Percentiles rank a stretch among this genome's conserved stretches.
phyloP scores from a whole-genome alignment of 2,888 invertebrate genomes.

The Callinectes sapidus region DNA sequence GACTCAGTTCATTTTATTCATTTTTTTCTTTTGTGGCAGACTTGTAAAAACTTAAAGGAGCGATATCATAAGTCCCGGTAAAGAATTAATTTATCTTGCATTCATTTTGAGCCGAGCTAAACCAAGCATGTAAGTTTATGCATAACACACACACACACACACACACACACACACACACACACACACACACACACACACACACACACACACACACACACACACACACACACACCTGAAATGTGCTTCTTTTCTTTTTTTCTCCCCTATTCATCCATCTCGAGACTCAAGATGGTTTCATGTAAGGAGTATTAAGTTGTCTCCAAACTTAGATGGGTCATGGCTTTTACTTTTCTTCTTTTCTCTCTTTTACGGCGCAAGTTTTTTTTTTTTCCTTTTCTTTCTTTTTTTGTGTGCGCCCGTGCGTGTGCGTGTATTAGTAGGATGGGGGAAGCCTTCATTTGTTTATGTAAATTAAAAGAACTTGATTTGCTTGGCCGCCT shows the following conservation, averaged over 20 bases:
- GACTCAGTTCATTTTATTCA: neutral
- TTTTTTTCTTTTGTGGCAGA: neutral
- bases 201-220: slow-evolving; percentile 39
- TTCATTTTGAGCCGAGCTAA: neutral
- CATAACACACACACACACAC: neutral
- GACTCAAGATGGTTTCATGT: neutral
- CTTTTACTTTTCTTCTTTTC: neutral
- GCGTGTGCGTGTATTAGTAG: too few species aligned
- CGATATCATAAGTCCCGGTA: neutral
- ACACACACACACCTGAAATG: slow-evolving; percentile 16
- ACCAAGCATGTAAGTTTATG: too few species aligned
- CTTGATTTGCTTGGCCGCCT: neutral
- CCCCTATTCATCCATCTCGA: neutral
- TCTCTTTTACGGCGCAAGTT: neutral
- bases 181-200: neutral
- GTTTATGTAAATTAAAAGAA: neutral
- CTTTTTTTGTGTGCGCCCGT: too few species aligned
- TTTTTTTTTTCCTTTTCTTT: neutral
- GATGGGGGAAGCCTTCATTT: neutral
- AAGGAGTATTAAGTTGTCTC: neutral
- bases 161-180: neutral
- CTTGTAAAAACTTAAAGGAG: neutral
- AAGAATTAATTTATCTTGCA: neutral
- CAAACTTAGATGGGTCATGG: neutral
- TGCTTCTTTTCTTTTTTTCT: too few species aligned